phyloP scores from a whole-genome alignment of 2,888 invertebrate species.

The Eilema depressum region DNA sequence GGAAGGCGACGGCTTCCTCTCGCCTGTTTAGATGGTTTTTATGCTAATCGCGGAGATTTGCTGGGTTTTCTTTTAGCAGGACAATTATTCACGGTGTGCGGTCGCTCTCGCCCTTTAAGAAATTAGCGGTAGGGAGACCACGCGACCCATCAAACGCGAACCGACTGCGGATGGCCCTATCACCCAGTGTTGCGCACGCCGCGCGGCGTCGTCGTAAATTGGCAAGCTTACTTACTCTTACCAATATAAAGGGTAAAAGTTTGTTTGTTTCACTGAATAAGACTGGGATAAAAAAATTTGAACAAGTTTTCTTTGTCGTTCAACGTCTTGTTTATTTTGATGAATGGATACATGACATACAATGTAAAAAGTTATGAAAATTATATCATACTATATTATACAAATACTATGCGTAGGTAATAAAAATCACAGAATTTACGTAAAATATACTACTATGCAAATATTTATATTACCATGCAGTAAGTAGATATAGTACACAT shows the following conservation, averaged over 20 bases:
- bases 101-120: conserved; percentile 68
- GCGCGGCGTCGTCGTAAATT: conserved; percentile 21
- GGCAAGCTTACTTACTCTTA: conserved; percentile 24
- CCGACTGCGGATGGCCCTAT: conserved; percentile 18
- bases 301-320: conserved; percentile 11
- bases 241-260: conserved; percentile 24
- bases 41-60: conserved; percentile 84
- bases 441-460: too few relatives aligned
- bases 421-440: too few relatives aligned
- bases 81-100: conserved; percentile 80
- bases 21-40: conserved; percentile 85
- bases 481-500: too few relatives aligned
- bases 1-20: conserved; percentile 81
- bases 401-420: too few relatives aligned
- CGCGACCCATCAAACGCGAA: conserved; percentile 21
- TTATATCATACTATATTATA: too few relatives aligned
- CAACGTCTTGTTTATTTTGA: not conserved
- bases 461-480: too few relatives aligned
- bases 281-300: conserved; percentile 5
- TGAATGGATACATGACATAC: not conserved
- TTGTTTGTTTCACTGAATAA: conserved; percentile 21
- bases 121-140: conserved; percentile 67
- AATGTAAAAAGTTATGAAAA: not conserved
- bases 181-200: conserved; percentile 24
- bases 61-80: conserved; percentile 80